Conservation (phyloP, 1,140 invertebrate species). For the Pinna nobilis region DNA sequence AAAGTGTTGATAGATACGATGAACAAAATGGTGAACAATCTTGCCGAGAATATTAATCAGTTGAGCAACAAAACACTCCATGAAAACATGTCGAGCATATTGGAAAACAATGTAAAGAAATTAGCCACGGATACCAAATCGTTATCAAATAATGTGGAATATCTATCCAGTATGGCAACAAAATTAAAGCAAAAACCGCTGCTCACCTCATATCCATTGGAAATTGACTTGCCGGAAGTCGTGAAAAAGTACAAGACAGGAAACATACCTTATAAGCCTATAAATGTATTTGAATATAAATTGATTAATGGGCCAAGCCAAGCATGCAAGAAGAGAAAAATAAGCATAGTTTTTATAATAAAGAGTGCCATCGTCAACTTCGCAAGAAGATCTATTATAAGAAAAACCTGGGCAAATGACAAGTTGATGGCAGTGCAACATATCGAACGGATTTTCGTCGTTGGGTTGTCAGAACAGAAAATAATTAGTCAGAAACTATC, state of each 20-base stretch:
- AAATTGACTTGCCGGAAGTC: not conserved
- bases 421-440: not conserved
- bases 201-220: no score
- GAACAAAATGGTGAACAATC: no score
- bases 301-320: not conserved
- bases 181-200: no score
- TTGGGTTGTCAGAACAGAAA: not conserved
- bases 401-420: constrained; percentile 8
- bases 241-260: not conserved
- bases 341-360: not conserved
- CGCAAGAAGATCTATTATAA: not conserved
- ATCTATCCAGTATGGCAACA: no score
- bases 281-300: constrained; percentile 2
- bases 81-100: no score
- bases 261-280: not conserved
- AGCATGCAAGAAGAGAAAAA: not conserved
- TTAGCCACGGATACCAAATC: no score
- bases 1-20: no score
- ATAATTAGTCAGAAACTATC: not conserved
- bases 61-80: no score
- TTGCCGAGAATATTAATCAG: no score
- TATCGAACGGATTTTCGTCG: not conserved
- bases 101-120: no score
- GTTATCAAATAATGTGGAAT: no score
- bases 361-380: not conserved